These are phyloP conservation scores for Cebus imitator DNA, from an alignment of 2,113 vertebrate genomes.

Conservation along the genomic window DNA sequence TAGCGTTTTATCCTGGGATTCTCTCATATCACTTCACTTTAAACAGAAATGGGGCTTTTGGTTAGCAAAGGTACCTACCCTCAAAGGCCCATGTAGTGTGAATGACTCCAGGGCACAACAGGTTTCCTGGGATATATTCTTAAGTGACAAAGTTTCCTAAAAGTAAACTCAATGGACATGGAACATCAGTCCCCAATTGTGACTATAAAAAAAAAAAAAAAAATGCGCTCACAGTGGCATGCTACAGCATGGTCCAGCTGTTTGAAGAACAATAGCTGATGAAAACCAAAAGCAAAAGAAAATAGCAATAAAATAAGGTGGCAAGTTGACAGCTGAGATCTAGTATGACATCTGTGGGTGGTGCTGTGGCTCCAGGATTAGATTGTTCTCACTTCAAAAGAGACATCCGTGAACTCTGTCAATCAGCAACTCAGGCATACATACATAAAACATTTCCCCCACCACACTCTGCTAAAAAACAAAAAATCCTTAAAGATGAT, in stretches of 20 bases:
- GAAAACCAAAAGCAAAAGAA: constrained; percentile 41
- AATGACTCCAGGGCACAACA: not conserved
- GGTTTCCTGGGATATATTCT: not conserved
- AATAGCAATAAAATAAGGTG: constrained; percentile 38
- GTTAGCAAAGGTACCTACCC: not conserved
- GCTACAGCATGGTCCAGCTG: not conserved
- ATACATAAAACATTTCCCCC: not conserved
- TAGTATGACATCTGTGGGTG: constrained; percentile 46
- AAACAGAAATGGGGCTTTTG: not conserved
- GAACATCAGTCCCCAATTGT: not conserved
- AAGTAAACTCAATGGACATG: not conserved
- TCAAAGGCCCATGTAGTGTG: not conserved
- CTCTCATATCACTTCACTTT: not conserved
- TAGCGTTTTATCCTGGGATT: not conserved
- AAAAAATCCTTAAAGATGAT: not conserved
- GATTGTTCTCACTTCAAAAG: constrained; percentile 54
- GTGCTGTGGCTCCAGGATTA: constrained; percentile 45
- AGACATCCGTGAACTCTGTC: constrained; percentile 54
- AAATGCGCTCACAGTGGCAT: not conserved
- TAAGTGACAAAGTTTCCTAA: not conserved
- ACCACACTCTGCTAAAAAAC: not conserved
- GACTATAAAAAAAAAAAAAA: not conserved
- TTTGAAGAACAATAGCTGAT: constrained; percentile 30
- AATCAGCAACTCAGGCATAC: constrained; percentile 9
- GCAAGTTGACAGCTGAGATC: constrained; percentile 51